Evolutionary conservation across 2,113 vertebrate species (phyloP), one percentile per base, ranked within the genome.

Genomic region (Scolopax mira): DNA sequence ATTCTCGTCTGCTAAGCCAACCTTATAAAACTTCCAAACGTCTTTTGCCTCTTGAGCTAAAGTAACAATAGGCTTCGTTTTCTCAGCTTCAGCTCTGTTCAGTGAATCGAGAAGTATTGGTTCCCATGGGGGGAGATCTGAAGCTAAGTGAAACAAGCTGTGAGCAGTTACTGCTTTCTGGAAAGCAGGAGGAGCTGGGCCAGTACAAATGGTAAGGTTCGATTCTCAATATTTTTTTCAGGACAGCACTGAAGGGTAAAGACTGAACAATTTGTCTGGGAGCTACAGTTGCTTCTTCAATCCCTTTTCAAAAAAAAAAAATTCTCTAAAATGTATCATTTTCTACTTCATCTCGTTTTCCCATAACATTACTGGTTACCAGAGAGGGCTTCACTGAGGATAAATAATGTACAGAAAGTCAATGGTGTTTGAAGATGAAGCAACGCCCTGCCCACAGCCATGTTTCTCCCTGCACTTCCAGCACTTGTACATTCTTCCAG

Each of bases 51-150:
- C 91, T 85, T 52, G 70, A 90, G 52, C 35, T 93, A 66, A 46
- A 89, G 71, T 54, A 96, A 96, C 93, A 93, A 94, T 94, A 65
- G 88, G 18, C 73, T 94, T 95, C 31, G 0, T 91, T 94, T 97
- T 86, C 87, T 91, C 72, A 64, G 82, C 48, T 90, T 92, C 75
- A 74, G 21, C 51, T 90, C 85, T 66, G 35, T 28, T 94, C 83
- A 67, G 62, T 93, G 88, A 81, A 86, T 92, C 1, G 17, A 94
- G 81, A 79, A 88, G 60, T 31, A 80, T 58, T 88, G 17, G 27
- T 49, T 96, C 92, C 88, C 79, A 2, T 7, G 9, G 27, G 77
- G 88, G 33, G 2, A 67, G 33, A 92, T 64, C 42, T 78, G 54
- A 70, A 81, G 55, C 60, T 84, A 74, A 96, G 79, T 80, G 67